These are phyloP conservation scores for Corythoichthys haematopterus DNA, from an alignment of 2,113 vertebrate species.

Conservation along the genomic window DNA sequence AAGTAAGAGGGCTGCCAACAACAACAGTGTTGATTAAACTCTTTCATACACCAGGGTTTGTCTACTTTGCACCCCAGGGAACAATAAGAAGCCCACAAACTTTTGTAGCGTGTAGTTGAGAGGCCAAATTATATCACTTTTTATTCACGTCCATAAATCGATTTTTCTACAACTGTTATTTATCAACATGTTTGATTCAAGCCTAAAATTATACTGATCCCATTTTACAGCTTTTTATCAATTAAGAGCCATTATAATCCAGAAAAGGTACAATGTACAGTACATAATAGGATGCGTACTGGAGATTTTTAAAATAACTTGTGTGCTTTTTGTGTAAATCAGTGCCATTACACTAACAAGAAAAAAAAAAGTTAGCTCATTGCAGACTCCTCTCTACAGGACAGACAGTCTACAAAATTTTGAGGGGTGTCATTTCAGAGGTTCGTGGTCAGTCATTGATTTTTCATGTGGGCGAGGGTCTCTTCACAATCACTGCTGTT, in stretches of 20 bases:
- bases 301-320: neutral
- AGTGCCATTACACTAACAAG: too few relatives aligned
- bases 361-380: too few relatives aligned
- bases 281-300: neutral
- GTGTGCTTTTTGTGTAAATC: neutral
- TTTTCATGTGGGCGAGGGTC: too few relatives aligned
- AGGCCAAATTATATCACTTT: neutral
- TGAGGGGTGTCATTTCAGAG: too few relatives aligned
- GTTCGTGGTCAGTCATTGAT: too few relatives aligned
- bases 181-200: constrained; percentile 8
- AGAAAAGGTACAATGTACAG: constrained; percentile 23
- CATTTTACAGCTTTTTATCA: constrained; percentile 10
- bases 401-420: too few relatives aligned
- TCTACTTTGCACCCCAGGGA: neutral
- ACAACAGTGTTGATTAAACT: too few relatives aligned
- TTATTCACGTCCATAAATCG: neutral
- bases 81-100: neutral
- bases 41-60: neutral
- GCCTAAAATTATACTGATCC: too few relatives aligned
- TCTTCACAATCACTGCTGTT: too few relatives aligned
- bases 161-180: neutral
- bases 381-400: too few relatives aligned
- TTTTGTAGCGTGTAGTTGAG: neutral
- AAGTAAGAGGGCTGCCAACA: too few relatives aligned
- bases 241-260: constrained; percentile 32